Evolutionary conservation across 2,888 invertebrate species (phyloP).

Genomic region (Bellardia pandia): DNA sequence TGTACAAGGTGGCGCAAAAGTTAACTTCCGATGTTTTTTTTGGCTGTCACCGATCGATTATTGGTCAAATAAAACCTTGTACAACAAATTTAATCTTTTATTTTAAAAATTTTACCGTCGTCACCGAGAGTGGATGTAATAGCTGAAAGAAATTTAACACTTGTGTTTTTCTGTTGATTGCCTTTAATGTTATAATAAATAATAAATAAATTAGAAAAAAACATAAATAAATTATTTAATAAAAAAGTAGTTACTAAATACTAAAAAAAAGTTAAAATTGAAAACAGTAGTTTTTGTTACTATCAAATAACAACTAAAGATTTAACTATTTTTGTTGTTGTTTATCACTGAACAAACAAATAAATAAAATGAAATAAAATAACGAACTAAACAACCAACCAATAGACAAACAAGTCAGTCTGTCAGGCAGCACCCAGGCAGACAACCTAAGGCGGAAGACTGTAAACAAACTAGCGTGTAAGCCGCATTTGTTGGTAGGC

Average conservation of each 20-base stretch:
- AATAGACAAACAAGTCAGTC: slow-evolving; percentile 15
- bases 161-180: not conserved
- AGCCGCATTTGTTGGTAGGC: slow-evolving; percentile 1
- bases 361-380: slow-evolving; percentile 13
- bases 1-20: too few species aligned
- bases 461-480: slow-evolving; percentile 27
- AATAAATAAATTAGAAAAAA: not conserved
- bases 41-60: too few species aligned
- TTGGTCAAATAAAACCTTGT: not conserved
- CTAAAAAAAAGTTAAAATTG: slow-evolving; percentile 7
- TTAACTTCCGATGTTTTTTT: too few species aligned
- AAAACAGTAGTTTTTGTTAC: not conserved
- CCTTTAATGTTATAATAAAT: slow-evolving; percentile 19
- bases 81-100: not conserved
- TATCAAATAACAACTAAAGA: slow-evolving; percentile 3
- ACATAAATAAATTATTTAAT: not conserved
- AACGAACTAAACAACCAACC: not conserved
- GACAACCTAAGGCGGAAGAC: slow-evolving; percentile 64
- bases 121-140: too few species aligned
- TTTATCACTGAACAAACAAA: slow-evolving; percentile 21
- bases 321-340: slow-evolving; percentile 19
- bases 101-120: too few species aligned
- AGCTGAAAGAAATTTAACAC: too few species aligned
- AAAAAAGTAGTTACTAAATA: not conserved
- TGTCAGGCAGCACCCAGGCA: slow-evolving; percentile 23